Conservation (phyloP, 2,797 vertebrate genomes). For the Scleropages formosus region DNA sequence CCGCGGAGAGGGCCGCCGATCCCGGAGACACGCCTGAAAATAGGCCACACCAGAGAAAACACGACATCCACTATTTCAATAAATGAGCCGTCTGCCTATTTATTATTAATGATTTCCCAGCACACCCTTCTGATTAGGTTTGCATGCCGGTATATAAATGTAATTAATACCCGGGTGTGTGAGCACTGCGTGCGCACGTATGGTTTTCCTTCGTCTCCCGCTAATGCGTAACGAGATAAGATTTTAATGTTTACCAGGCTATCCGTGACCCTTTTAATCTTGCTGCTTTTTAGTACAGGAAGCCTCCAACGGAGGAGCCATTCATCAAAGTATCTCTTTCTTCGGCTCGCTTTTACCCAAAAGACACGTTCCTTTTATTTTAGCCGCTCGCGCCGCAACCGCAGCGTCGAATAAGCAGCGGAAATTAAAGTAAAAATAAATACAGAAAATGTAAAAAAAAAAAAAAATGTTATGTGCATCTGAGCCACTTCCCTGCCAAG, state of each 20-base stretch:
- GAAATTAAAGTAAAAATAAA: not conserved
- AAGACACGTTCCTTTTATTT: slow-evolving; percentile 66
- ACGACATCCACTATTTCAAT: slow-evolving; percentile 73
- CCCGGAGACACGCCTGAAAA: slow-evolving; percentile 64
- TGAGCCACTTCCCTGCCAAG: not conserved
- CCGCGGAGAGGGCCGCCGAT: slow-evolving; percentile 46
- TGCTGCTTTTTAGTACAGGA: slow-evolving; percentile 67
- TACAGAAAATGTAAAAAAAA: not conserved
- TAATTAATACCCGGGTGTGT: slow-evolving; percentile 67
- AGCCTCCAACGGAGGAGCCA: slow-evolving; percentile 61
- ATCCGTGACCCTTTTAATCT: slow-evolving; percentile 72
- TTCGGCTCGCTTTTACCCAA: slow-evolving; percentile 49
- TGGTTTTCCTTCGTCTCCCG: slow-evolving; percentile 54
- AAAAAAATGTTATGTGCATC: too few relatives aligned
- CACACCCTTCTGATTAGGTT: slow-evolving; percentile 68
- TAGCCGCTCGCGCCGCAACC: slow-evolving; percentile 54
- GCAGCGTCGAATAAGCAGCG: slow-evolving; percentile 16
- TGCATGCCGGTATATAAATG: slow-evolving; percentile 61
- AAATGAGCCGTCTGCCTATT: slow-evolving; percentile 67
- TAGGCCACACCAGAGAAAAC: slow-evolving; percentile 73
- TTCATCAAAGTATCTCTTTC: slow-evolving; percentile 62
- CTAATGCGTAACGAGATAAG: slow-evolving; percentile 63
- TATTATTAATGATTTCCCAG: slow-evolving; percentile 73
- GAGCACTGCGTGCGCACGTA: slow-evolving; percentile 41
- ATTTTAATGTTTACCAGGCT: slow-evolving; percentile 71